These are phyloP conservation scores for Mungos mungo DNA, from an alignment of 2,113 vertebrate genomes.

Conservation along the genomic window DNA sequence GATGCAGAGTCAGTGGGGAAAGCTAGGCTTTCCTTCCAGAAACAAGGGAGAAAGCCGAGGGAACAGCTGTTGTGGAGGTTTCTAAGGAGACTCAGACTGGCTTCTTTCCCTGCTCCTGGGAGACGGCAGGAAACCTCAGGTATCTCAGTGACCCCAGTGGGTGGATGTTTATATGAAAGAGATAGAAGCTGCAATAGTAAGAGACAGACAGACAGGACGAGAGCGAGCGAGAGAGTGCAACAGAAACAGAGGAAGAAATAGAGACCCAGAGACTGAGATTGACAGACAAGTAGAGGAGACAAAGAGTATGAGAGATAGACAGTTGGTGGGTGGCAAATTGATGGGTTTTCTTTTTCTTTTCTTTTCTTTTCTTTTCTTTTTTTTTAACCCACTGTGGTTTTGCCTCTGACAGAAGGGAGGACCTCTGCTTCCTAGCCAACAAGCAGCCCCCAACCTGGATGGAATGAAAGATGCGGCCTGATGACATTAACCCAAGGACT, in stretches of 20 bases:
- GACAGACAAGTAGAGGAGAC: not conserved
- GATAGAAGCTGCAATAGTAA: not conserved
- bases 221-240: not conserved
- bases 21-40: conserved; percentile 10
- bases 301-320: not conserved
- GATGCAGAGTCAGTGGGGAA: not conserved
- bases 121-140: conserved; percentile 55
- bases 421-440: not conserved
- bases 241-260: not conserved
- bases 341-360: not conserved
- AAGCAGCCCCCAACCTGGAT: conserved; percentile 44
- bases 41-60: not conserved
- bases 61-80: conserved; percentile 28
- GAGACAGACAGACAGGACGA: not conserved
- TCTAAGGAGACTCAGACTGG: conserved; percentile 22
- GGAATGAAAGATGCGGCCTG: conserved; percentile 86
- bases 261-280: not conserved
- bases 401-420: not conserved
- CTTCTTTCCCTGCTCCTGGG: not conserved
- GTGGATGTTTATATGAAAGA: not conserved
- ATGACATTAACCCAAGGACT: conserved; percentile 90
- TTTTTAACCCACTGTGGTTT: conserved; percentile 11
- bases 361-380: not conserved
- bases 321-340: conserved; percentile 4
- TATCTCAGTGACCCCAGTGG: not conserved